Evolutionary conservation across 1,140 invertebrate species (phyloP).

Genomic region (Drosophila neocordata): DNA sequence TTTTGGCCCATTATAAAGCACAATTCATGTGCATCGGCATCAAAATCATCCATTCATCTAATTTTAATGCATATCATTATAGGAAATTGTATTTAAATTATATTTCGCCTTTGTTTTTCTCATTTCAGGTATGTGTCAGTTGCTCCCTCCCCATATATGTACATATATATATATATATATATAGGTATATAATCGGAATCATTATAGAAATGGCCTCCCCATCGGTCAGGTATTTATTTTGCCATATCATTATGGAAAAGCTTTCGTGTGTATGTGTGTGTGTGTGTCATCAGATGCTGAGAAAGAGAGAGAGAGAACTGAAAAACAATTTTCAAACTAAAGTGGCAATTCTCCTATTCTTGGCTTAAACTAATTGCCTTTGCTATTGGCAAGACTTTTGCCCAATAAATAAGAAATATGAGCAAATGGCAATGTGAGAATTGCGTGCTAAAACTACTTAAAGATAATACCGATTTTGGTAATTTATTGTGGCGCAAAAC

Average conservation of each 20-base stretch:
- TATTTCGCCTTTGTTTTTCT: slow-evolving; percentile 24
- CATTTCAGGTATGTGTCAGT: slow-evolving; percentile 35
- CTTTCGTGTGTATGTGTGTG: background rate
- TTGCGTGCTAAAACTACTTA: slow-evolving; percentile 70
- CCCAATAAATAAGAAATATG: slow-evolving; percentile 44
- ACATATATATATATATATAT: background rate
- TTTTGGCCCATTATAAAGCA: background rate
- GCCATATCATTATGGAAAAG: slow-evolving; percentile 1
- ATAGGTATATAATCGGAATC: background rate
- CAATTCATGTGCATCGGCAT: slow-evolving; percentile 8
- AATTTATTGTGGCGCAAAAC: slow-evolving; percentile 30
- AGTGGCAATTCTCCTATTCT: slow-evolving; percentile 9
- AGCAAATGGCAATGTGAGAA: slow-evolving; percentile 51
- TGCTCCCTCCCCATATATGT: background rate
- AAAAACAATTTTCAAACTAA: background rate
- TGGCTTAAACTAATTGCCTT: slow-evolving; percentile 61
- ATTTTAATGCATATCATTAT: slow-evolving; percentile 41
- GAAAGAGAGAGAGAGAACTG: background rate
- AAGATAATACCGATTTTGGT: slow-evolving; percentile 50
- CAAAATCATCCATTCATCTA: slow-evolving; percentile 8
- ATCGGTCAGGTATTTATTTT: slow-evolving; percentile 6
- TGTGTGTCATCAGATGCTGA: background rate
- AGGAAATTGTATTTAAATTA: slow-evolving; percentile 53
- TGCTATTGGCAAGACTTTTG: slow-evolving; percentile 5
- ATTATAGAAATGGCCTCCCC: background rate